Percentiles rank a stretch among this genome's conserved stretches.
These are phyloP conservation scores for Alcis repandata DNA, from an alignment of 2,888 invertebrate species.

Conservation along the genomic window DNA sequence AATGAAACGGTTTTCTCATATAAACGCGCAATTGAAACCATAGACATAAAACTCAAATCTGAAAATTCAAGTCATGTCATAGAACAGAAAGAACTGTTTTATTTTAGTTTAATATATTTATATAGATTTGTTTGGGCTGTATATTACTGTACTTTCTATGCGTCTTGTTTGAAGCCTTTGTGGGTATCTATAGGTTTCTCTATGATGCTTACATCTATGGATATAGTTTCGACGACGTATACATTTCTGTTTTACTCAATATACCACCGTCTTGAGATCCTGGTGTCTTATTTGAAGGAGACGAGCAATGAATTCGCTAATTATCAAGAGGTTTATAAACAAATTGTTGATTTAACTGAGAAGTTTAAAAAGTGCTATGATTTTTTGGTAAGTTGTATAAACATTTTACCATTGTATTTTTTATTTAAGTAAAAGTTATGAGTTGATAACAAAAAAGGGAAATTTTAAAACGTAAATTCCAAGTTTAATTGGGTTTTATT, in stretches of 20 bases:
- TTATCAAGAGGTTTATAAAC: background rate
- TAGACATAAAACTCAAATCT: background rate
- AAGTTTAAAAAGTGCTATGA: background rate
- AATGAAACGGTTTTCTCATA: background rate
- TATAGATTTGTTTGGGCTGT: background rate
- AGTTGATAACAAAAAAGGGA: background rate
- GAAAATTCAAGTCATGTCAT: background rate
- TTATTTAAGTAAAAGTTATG: too few relatives aligned
- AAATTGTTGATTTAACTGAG: background rate
- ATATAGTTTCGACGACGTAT: background rate
- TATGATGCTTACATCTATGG: background rate
- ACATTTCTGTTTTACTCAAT: constrained; percentile 1
- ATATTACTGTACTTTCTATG: background rate
- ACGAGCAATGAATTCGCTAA: background rate
- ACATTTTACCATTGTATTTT: background rate
- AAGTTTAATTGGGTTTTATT: too few relatives aligned
- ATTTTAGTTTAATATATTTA: background rate
- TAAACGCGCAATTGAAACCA: background rate
- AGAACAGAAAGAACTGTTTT: background rate
- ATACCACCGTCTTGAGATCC: background rate
- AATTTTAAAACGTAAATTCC: too few relatives aligned
- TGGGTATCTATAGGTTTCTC: background rate
- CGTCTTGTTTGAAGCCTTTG: background rate
- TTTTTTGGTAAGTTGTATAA: background rate
- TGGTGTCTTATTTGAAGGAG: background rate